Evolutionary conservation across 2,113 vertebrate species (phyloP), one percentile per base, ranked within the genome.

Genomic region (Jacana jacana): DNA sequence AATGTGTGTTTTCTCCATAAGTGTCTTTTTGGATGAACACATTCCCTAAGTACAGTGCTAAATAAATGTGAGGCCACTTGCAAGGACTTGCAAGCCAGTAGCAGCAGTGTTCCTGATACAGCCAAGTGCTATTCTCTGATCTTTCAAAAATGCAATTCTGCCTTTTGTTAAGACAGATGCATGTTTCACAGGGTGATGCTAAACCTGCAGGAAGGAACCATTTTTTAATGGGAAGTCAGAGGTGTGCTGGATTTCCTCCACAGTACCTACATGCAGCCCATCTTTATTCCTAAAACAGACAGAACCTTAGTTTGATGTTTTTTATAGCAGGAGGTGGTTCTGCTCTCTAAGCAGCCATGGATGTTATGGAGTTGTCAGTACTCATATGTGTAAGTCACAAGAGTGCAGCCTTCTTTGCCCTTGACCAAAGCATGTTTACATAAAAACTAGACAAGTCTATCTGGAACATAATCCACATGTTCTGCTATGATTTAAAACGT

Each of bases 301-400:
- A 78, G 39, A 76, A 60, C n/a, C 24, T 4, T 58, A 71, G 35
- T 68, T 55, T 51, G 52, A 46, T 77, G 35, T 4, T 4, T 60
- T 77, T 86, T 85, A 46, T 28, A 48, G 31, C 4, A 71, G 27
- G 25, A 46, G 20, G 35, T 51, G 57, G 37, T 52, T 51, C 73
- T 81, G 73, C 40, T 83, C 23, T 81, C 70, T 79, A 78, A 75
- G 20, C 51, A 88, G 37, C 65, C 28, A 1, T 75, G 64, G 93
- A 40, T 11, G 10, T 37, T n/a, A 33, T 0, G 3, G 46, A 86
- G 39, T 23, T 4, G 1, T 28, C 2, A 2, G 6, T 25, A 51
- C 18, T 19, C 3, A 7, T 10, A 60, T 64, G 75, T 82, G 11
- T 28, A 40, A 65, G 64, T 61, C 60, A 61, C 4, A 37, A 69